Base-by-base conservation (phyloP, 1,140 invertebrate species). In the Matsumurasca onukii region DNA sequence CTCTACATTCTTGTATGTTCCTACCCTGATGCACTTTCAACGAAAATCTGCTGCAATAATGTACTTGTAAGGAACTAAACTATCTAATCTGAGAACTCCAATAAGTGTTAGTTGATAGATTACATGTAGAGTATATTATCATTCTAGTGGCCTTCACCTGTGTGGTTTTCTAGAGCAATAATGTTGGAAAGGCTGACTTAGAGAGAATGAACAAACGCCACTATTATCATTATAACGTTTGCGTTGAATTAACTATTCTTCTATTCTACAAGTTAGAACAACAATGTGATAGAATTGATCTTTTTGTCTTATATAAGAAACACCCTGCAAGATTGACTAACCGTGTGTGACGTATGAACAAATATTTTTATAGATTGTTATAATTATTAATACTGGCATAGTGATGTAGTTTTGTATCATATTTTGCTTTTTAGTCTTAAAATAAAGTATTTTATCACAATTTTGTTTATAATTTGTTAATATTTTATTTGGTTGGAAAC, bases 1-100 rank as follows among this genome's bases (percentile, higher is more conserved):
- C 55, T 59, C 55, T 59, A n/a, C n/a, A n/a, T n/a, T n/a, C n/a
- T n/a, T n/a, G 24, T 59, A 59, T 59, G 55, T 59, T 59, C 55
- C 55, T 59, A 59, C 55, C 25, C 3, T 25, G 13, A 22, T 29
- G 55, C 25, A 59, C 25, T 59, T 25, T 59, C 55, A 59, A 29
- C 25, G 55, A 59, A 59, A 22, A 59, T 59, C 55, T n/a, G 9
- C 24, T 24, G 55, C 55, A 59, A 59, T 59, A 59, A 59, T 59
- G 5, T 59, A 27, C 25, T 27, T 25, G 25, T 27, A 59, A 27
- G 22, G 25, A 22, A n/a, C n/a, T n/a, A n/a, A n/a, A n/a, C n/a
- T n/a, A n/a, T n/a, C n/a, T n/a, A n/a, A n/a, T n/a, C n/a, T n/a
- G n/a, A n/a, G n/a, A n/a, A n/a, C n/a, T n/a, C n/a, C n/a, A n/a